Base-by-base conservation (phyloP, 2,888 invertebrate genomes). In the Tridacna crocea region DNA sequence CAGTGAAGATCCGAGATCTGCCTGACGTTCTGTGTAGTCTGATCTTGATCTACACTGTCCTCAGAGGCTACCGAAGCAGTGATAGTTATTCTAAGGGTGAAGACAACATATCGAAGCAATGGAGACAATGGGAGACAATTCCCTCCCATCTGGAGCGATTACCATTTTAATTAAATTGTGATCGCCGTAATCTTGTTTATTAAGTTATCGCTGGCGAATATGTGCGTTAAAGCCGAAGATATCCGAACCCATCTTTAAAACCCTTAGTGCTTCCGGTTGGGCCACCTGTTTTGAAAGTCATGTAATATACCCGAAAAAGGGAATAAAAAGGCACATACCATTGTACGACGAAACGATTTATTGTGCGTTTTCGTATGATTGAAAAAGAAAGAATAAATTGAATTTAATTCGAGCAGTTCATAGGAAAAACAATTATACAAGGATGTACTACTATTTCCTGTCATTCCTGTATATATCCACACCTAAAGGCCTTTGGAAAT, bases 141-240 rank as follows among this genome's bases (percentile, higher is more conserved):
- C 70, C 70, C 72, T 72, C 81, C 78, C 87, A 87, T 87, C 87
- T 87, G 84, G 87, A 79, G 65, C 76, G 79, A 87, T 87, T 87
- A 87, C 84, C 87, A 84, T 87, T 84, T 87, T 87, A 87, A 87
- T 87, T 87, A 87, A 87, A 87, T 87, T 87, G 75, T 82, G 87
- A 87, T 87, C 80, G 58, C 74, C 75, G 70, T 75, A 82, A 84
- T 83, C 80, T 77, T 79, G 80, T 82, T 86, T 87, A 87, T 87
- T 87, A 84, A 87, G 87, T 87, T 87, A 84, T 84, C 87, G 76
- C 72, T 58, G 70, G 61, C 58, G 77, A 80, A 75, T 77, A 75
- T 79, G 76, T 73, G 70, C 78, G 80, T 76, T 83, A 81, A 83
- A 81, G 70, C 63, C 83, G 76, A 60, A 70, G 77, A 74, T 75